Percentiles rank a stretch among this genome's conserved stretches.
Evolutionary conservation across 2,797 vertebrate genomes (phyloP).

Genomic region (Fringilla coelebs): DNA sequence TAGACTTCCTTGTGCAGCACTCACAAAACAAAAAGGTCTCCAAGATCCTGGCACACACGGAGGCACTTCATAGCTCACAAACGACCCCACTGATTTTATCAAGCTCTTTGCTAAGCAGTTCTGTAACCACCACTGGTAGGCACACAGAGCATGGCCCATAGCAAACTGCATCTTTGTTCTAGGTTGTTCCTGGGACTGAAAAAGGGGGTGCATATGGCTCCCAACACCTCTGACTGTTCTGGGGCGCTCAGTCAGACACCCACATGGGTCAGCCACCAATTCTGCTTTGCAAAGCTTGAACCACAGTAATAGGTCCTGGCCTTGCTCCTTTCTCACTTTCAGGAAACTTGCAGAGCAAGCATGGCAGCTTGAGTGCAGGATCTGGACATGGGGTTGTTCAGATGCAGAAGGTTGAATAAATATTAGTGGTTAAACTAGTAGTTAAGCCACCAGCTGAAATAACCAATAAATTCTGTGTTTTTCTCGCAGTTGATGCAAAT

Average conservation of each 20-base stretch:
- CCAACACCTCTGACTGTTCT: not conserved
- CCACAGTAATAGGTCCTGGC: rapidly evolving
- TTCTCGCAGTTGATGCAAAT: slow-evolving; percentile 40
- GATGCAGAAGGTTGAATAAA: slow-evolving; percentile 33
- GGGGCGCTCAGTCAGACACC: not conserved
- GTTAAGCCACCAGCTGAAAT: slow-evolving; percentile 31
- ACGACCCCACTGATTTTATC: not conserved
- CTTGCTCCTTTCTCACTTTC: not conserved
- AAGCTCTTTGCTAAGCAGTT: not conserved
- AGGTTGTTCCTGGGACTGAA: not conserved
- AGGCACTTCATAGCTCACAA: not conserved
- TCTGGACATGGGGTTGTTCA: not conserved
- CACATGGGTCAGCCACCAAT: not conserved
- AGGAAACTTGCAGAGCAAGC: not conserved
- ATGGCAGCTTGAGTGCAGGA: not conserved
- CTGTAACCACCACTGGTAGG: not conserved
- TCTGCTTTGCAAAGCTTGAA: not conserved
- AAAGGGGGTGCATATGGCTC: not conserved
- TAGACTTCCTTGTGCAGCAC: not conserved
- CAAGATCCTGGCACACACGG: not conserved
- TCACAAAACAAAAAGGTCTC: not conserved
- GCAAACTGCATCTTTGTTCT: not conserved
- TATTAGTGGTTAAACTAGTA: slow-evolving; percentile 5
- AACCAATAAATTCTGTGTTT: slow-evolving; percentile 33
- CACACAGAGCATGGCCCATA: not conserved